These are phyloP conservation scores for Danio jaintianensis DNA, from an alignment of 2,797 vertebrate species.

Conservation along the genomic window DNA sequence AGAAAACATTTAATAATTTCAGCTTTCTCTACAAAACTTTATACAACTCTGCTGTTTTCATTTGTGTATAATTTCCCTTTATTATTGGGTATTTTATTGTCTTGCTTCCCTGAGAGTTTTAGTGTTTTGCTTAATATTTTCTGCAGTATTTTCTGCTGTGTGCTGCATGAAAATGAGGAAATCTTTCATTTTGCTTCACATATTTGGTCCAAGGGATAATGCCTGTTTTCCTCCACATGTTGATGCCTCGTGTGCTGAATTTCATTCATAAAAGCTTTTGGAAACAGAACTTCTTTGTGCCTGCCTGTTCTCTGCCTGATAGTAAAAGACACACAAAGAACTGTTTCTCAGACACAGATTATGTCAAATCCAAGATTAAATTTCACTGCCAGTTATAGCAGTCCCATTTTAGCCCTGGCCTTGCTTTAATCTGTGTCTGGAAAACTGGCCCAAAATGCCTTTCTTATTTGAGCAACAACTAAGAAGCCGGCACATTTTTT, in stretches of 20 bases:
- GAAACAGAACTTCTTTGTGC: neutral
- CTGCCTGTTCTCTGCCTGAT: conserved; percentile 4
- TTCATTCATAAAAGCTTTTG: conserved; percentile 19
- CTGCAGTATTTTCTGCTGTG: neutral
- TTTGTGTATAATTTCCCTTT: no score
- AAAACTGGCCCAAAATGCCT: neutral
- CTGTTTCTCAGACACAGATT: conserved; percentile 13
- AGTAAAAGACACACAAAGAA: conserved; percentile 4
- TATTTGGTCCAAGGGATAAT: neutral
- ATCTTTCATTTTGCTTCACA: neutral
- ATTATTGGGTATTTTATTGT: no score
- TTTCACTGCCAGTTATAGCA: conserved; percentile 10
- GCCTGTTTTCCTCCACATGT: neutral
- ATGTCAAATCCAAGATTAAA: conserved; percentile 24
- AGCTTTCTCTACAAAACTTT: no score
- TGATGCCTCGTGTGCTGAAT: neutral
- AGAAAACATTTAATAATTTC: no score
- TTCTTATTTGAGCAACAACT: neutral
- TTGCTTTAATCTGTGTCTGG: conserved; percentile 6
- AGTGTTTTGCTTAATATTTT: neutral
- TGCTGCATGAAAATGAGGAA: neutral
- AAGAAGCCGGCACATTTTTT: neutral
- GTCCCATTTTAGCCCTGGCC: neutral
- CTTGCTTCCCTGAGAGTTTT: neutral
- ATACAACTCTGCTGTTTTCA: no score